A percentile compares a stretch with the other conserved stretches of the same genome.
These are phyloP conservation scores for Lypha dubia DNA, from an alignment of 2,888 invertebrate species.

Conservation along the genomic window DNA sequence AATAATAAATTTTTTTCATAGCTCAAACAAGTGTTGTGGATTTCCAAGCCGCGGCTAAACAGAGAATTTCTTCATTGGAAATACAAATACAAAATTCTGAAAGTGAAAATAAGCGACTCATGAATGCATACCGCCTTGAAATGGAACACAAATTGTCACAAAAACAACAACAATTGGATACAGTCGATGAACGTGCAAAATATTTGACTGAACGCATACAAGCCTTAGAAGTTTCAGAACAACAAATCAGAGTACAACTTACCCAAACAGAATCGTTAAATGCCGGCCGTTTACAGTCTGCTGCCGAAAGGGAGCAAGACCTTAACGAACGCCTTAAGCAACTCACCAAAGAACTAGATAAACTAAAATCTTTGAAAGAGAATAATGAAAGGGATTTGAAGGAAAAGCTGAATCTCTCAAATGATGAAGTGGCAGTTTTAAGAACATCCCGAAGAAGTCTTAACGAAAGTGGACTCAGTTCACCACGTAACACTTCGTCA, in stretches of 20 bases:
- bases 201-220: constrained; percentile 77
- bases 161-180: constrained; percentile 82
- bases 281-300: constrained; percentile 76
- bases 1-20: too few species aligned
- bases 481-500: constrained; percentile 78
- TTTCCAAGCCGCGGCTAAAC: constrained; percentile 78
- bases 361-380: constrained; percentile 78
- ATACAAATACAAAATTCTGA: constrained; percentile 78
- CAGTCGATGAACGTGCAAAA: constrained; percentile 79
- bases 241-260: constrained; percentile 78
- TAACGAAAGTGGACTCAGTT: constrained; percentile 84
- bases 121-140: constrained; percentile 78
- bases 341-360: constrained; percentile 80
- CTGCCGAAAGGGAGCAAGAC: constrained; percentile 79
- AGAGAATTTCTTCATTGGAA: constrained; percentile 79
- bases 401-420: constrained; percentile 80
- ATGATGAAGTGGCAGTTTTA: constrained; percentile 81
- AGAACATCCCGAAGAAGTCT: constrained; percentile 74
- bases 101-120: constrained; percentile 76
- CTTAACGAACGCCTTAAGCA: constrained; percentile 79
- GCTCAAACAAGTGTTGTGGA: constrained; percentile 85
- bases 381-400: constrained; percentile 80
- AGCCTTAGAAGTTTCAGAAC: constrained; percentile 76
- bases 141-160: constrained; percentile 78
- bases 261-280: constrained; percentile 77